These are phyloP conservation scores for Ochlodes sylvanus DNA, from an alignment of 2,888 invertebrate species.

Conservation along the genomic window DNA sequence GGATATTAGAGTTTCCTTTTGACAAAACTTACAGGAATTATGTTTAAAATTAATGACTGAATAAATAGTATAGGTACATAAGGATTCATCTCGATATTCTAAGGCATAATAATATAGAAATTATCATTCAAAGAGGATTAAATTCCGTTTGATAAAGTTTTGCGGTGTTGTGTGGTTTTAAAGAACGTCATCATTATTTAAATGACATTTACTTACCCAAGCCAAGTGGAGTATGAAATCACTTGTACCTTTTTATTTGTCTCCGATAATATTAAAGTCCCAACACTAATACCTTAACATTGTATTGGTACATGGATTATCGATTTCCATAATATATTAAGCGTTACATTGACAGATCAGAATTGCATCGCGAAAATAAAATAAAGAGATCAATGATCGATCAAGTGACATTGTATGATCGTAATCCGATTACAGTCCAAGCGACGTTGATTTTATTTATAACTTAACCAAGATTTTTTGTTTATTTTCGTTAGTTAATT, in stretches of 20 bases:
- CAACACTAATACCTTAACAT: slow-evolving; percentile 25
- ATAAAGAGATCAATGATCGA: slow-evolving; percentile 43
- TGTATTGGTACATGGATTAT: slow-evolving; percentile 37
- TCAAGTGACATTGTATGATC: slow-evolving; percentile 36
- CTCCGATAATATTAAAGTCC: slow-evolving; percentile 29
- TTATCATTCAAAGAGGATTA: not conserved
- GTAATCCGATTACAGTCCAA: slow-evolving; percentile 43
- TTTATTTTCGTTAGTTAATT: slow-evolving; percentile 35
- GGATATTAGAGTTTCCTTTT: not conserved
- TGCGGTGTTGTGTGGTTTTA: not conserved
- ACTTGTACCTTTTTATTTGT: slow-evolving; percentile 30
- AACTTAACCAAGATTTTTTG: slow-evolving; percentile 29
- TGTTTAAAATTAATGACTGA: no score
- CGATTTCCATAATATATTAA: slow-evolving; percentile 39
- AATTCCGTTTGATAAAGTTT: not conserved
- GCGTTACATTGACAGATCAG: slow-evolving; percentile 42
- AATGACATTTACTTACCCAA: slow-evolving; percentile 11
- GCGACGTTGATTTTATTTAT: slow-evolving; percentile 38
- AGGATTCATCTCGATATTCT: no score
- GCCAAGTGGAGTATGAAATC: slow-evolving; percentile 28
- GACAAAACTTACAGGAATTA: no score
- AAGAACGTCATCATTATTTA: not conserved
- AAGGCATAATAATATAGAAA: not conserved
- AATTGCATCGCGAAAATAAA: slow-evolving; percentile 43
- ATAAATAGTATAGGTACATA: no score